These are phyloP conservation scores for Drosophila paramelanica DNA, from an alignment of 2,888 invertebrate genomes.

Conservation along the genomic window DNA sequence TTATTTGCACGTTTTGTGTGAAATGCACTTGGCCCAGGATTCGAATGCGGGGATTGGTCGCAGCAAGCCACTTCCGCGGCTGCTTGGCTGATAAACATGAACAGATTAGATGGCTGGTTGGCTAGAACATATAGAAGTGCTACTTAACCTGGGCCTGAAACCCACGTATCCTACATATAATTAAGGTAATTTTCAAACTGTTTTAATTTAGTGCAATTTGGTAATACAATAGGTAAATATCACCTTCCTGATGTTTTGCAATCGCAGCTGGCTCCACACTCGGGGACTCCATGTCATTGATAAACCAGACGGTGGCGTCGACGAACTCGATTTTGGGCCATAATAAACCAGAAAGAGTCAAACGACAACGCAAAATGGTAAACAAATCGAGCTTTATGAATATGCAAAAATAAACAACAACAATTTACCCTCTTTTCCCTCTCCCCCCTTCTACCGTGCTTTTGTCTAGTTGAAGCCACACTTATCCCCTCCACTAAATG, in stretches of 20 bases:
- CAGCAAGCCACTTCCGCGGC: conserved; percentile 15
- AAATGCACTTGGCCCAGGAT: conserved; percentile 68
- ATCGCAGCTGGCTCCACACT: conserved; percentile 56
- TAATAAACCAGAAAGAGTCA: conserved; percentile 72
- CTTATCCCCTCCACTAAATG: conserved; percentile 8
- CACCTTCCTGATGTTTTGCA: conserved; percentile 63
- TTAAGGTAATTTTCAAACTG: not conserved
- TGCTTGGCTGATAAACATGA: conserved; percentile 17
- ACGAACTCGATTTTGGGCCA: conserved; percentile 44
- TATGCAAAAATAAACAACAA: conserved; percentile 78
- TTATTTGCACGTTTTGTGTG: conserved; percentile 84
- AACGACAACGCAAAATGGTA: conserved; percentile 71
- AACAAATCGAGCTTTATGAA: conserved; percentile 79
- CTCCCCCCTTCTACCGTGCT: not conserved
- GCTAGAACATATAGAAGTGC: not conserved
- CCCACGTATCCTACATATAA: not conserved
- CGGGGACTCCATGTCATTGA: conserved; percentile 24
- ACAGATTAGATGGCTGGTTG: conserved; percentile 4
- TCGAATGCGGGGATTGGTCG: conserved; percentile 19
- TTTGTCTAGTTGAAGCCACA: conserved; percentile 12
- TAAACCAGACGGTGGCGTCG: conserved; percentile 48
- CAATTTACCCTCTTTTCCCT: conserved; percentile 32
- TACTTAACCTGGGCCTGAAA: not conserved
- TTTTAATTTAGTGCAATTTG: conserved; percentile 40
- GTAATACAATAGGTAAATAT: conserved; percentile 64